A percentile compares a stretch with the other conserved stretches of the same genome.
phyloP scores from a whole-genome alignment of 1,140 invertebrate genomes.

The Tribolium madens region DNA sequence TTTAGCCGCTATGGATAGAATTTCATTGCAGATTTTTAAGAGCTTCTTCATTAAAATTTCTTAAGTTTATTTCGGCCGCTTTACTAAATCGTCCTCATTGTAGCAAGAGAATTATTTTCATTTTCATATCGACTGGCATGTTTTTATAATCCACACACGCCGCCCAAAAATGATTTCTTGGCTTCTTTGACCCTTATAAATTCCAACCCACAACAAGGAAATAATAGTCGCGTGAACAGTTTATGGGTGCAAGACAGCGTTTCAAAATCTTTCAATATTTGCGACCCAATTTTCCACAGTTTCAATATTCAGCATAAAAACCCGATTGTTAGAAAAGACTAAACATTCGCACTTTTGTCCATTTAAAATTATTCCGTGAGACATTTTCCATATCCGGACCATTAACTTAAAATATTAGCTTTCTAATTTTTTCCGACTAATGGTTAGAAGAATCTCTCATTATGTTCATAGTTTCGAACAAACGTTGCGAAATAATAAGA shows the following conservation, averaged over 20 bases:
- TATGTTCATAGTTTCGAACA: not conserved
- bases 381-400: not conserved
- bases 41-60: too few relatives aligned
- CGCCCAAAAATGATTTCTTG: constrained; percentile 24
- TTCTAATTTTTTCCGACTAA: not conserved
- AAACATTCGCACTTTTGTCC: not conserved
- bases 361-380: not conserved
- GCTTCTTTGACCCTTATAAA: constrained; percentile 20
- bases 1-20: too few relatives aligned
- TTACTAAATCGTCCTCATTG: too few relatives aligned
- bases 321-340: not conserved
- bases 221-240: constrained; percentile 2
- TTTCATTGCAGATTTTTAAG: too few relatives aligned
- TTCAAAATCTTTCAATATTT: too few relatives aligned
- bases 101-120: not conserved
- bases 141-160: not conserved
- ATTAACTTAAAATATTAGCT: not conserved
- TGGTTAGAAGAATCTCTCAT: not conserved
- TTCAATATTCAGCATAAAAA: too few relatives aligned
- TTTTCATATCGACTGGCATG: constrained; percentile 8
- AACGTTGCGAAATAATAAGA: not conserved
- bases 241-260: too few relatives aligned
- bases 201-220: constrained; percentile 1
- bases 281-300: too few relatives aligned
- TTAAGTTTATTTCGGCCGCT: too few relatives aligned